phyloP scores from a whole-genome alignment of 2,888 invertebrate species.

The Metacarcinus magister region DNA sequence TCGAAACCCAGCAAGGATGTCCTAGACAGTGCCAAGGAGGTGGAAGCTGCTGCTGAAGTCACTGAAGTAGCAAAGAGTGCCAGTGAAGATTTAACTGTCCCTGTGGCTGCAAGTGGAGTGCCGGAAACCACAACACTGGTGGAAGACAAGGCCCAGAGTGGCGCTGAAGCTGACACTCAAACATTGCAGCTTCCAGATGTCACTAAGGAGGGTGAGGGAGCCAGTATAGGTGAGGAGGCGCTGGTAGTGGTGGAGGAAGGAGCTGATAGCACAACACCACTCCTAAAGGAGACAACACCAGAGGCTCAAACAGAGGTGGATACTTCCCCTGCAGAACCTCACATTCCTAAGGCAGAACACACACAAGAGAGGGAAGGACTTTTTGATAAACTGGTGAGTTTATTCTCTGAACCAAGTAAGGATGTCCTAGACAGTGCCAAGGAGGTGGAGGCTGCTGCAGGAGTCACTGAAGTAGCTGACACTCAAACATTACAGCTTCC shows the following conservation, averaged over 20 bases:
- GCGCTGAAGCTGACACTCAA: not conserved
- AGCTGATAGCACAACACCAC: not conserved
- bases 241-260: not conserved
- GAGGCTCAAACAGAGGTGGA: not conserved
- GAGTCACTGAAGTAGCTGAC: not conserved
- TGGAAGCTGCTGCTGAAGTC: not conserved
- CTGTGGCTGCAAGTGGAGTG: not conserved
- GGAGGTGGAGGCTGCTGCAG: not conserved
- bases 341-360: not conserved
- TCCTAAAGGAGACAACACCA: not conserved
- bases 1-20: slow-evolving; percentile 29
- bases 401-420: not conserved
- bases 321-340: not conserved
- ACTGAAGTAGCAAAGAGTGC: not conserved
- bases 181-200: slow-evolving; percentile 26
- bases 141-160: not conserved
- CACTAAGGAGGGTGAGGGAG: slow-evolving; percentile 60
- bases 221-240: slow-evolving; percentile 46
- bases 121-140: not conserved
- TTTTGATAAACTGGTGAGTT: slow-evolving; percentile 57
- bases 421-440: not conserved
- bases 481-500: slow-evolving; percentile 17
- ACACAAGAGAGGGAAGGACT: slow-evolving; percentile 49
- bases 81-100: slow-evolving; percentile 13
- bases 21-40: not conserved